Percentiles rank a stretch among this genome's conserved stretches.
Conservation (phyloP, 2,113 vertebrate species). For the Oxyruncus cristatus region DNA sequence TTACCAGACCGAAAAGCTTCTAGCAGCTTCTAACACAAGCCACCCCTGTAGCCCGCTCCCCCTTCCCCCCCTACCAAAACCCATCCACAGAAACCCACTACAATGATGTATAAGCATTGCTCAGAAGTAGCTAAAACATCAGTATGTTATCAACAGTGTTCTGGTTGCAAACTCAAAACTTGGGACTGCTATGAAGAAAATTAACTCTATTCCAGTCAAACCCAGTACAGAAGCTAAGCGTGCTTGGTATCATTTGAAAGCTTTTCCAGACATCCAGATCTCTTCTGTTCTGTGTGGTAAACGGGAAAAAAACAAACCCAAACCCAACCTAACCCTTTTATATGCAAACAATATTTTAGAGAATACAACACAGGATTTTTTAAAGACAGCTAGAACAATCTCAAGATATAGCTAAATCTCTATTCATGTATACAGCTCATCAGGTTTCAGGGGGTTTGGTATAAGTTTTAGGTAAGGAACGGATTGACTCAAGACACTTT, state of each 20-base stretch:
- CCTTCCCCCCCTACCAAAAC: no score
- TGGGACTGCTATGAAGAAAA: neutral
- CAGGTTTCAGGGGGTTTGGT: neutral
- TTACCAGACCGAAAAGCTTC: no score
- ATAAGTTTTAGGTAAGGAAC: neutral
- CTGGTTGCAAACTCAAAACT: neutral
- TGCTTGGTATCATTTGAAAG: neutral
- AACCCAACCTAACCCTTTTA: neutral
- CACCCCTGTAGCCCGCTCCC: no score
- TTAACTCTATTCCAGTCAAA: neutral
- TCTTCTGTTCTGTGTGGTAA: neutral
- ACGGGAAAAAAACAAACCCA: neutral
- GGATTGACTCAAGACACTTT: neutral
- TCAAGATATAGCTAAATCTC: neutral
- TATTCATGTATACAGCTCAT: neutral
- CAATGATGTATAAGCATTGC: neutral
- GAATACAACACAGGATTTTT: neutral
- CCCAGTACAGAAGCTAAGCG: neutral
- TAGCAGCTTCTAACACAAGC: no score
- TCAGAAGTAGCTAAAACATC: neutral
- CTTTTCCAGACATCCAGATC: neutral
- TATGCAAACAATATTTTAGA: neutral
- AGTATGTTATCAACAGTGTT: neutral
- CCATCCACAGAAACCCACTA: no score
- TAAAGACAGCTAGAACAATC: neutral